A percentile compares a stretch with the other conserved stretches of the same genome.
phyloP scores from a whole-genome alignment of 2,113 vertebrate species.

The Bungarus multicinctus region DNA sequence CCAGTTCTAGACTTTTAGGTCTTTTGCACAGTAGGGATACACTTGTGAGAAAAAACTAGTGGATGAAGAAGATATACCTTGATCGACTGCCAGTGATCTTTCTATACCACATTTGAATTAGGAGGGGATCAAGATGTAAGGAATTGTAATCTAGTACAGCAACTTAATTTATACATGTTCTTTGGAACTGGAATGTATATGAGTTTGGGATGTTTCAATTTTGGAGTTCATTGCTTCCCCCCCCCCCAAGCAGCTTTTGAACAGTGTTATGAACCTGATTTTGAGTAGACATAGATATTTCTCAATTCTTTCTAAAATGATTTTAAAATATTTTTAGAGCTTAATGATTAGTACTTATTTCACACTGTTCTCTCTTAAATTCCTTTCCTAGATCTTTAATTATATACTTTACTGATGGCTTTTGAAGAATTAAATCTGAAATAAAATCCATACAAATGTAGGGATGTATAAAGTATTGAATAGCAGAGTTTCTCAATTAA shows the following conservation, averaged over 20 bases:
- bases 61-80: neutral
- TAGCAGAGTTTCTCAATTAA: slow-evolving; percentile 35
- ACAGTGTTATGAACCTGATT: slow-evolving; percentile 23
- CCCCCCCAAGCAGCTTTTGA: neutral
- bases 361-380: slow-evolving; percentile 14
- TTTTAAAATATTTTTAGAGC: neutral
- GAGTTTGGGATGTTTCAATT: too few relatives aligned
- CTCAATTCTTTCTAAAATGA: slow-evolving; percentile 22
- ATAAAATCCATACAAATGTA: slow-evolving; percentile 46
- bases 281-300: neutral
- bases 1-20: too few relatives aligned
- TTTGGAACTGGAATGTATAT: too few relatives aligned
- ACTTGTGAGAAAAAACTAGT: neutral
- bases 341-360: slow-evolving; percentile 22
- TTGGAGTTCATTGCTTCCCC: too few relatives aligned
- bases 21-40: neutral
- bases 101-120: neutral
- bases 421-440: slow-evolving; percentile 49
- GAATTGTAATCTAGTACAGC: neutral
- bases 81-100: neutral
- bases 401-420: slow-evolving; percentile 35
- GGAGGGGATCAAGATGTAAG: neutral
- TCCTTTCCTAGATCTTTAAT: slow-evolving; percentile 39
- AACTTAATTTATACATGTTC: too few relatives aligned
- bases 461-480: slow-evolving; percentile 48